Evolutionary conservation across 2,888 invertebrate species (phyloP), one percentile per base, ranked within the genome.

Genomic region (Agonopterix subpropinquella): DNA sequence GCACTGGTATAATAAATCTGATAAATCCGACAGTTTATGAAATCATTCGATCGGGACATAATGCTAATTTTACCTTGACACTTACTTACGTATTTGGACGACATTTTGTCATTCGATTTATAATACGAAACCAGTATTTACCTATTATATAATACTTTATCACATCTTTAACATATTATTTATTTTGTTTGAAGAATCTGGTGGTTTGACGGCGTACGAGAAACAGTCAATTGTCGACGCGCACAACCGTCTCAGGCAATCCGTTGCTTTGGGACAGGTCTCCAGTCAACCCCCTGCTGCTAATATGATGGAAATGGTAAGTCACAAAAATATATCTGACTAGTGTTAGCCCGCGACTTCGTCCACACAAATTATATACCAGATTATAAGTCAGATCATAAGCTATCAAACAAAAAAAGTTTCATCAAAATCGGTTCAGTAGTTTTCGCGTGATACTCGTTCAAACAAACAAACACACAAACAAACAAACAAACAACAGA

Each of bases 251-350:
- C 90, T 95, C 56, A 89, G 96, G 67, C 94, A 95, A 77, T 89
- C 91, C 43, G 93, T 96, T 56, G 95, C 96, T 53, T 89, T 94
- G 61, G 96, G 96, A 45, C 92, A 92, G 70, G 92, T 95, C 64
- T 89, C 90, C 58, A 89, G 89, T 56, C 96, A 96, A 67, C 94
- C 95, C 13, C 92, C 93, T 48, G 93, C 95, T 28, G 92, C 94
- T 62, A 95, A 96, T 80, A 95, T 96, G 95, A 92, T 93, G 86
- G 95, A 96, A 90, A 92, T 96, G 91, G 94, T 94, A 81, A 78
- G 89, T 8, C 5, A 39, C 9, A 37, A n/a, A 9, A 37, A n/a
- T n/a, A n/a, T n/a, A n/a, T n/a, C n/a, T n/a, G n/a, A n/a, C n/a
- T n/a, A n/a, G n/a, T n/a, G n/a, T n/a, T n/a, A n/a, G n/a, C n/a